Percentiles rank a stretch among this genome's conserved stretches.
These are phyloP conservation scores for Alentia gelatinosa DNA, from an alignment of 2,888 invertebrate species.

Conservation along the genomic window DNA sequence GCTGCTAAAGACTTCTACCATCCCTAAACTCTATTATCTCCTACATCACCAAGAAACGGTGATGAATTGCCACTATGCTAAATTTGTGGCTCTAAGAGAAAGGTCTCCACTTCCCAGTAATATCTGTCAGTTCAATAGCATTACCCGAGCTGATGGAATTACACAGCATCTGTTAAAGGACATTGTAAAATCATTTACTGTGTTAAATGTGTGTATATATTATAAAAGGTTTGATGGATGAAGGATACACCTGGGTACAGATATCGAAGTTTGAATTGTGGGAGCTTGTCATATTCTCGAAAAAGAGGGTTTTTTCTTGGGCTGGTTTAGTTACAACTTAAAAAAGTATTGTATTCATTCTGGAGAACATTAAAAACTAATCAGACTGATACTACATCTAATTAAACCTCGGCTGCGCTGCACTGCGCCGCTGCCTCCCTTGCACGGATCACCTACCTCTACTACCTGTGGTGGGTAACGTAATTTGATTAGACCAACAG, in stretches of 20 bases:
- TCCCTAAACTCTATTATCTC: conserved; percentile 8
- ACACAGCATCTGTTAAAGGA: too few relatives aligned
- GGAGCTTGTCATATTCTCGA: too few relatives aligned
- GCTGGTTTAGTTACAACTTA: neutral
- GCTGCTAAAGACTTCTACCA: neutral
- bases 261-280: too few relatives aligned
- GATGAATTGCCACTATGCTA: neutral
- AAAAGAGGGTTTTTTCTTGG: too few relatives aligned
- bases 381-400: neutral
- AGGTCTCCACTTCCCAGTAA: neutral
- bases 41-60: neutral
- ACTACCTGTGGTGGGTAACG: neutral
- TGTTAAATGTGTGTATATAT: too few relatives aligned
- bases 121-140: too few relatives aligned
- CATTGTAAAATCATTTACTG: too few relatives aligned
- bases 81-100: neutral
- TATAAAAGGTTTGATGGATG: too few relatives aligned
- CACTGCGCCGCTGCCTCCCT: neutral
- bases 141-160: too few relatives aligned
- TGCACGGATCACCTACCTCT: neutral
- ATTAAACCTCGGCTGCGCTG: neutral
- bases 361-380: neutral
- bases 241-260: too few relatives aligned
- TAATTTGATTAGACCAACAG: neutral
- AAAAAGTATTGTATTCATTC: neutral